Evolutionary conservation across 2,797 vertebrate species (phyloP), one percentile per base, ranked within the genome.

Genomic region (Myotis planiceps): DNA sequence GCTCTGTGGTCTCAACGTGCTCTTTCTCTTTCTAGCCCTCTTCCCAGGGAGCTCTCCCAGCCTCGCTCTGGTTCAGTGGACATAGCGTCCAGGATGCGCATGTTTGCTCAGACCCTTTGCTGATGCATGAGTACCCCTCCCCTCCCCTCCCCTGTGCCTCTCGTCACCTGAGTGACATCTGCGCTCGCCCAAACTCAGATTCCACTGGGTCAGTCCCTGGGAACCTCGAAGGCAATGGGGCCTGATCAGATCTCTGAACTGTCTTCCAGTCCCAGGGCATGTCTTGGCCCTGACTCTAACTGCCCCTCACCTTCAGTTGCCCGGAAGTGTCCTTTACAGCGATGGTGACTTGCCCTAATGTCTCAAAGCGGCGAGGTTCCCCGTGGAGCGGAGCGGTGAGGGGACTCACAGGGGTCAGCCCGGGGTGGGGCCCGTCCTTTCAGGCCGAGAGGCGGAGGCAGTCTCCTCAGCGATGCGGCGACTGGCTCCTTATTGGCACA

Each of bases 1-100:
- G 4, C 14, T 3, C 5, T 42, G 25, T 2, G 12, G 16, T 29
- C 18, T n/a, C 39, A 3, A 2, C 34, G 2, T 7, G 39, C 27
- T 29, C 29, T 25, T 65, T 14, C 13, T 60, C 66, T 16, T 14
- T 0, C 4, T 27, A 37, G 29, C 6, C 49, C 19, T 45, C 5
- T 23, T 47, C 12, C 3, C 1, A 71, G 51, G 9, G 1, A 27
- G 9, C 6, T 60, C 39, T 49, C 21, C 68, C 51, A 1, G 25
- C 39, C 47, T 51, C 16, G 2, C 12, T 13, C 14, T 53, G 3
- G 9, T 34, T 37, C 49, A 16, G 5, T 27, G 42, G 55, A 18
- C 19, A 27, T 3, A 49, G 29, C 29, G 34, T 79, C 3, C 19
- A 16, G 51, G 18, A 19, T 18, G 25, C 37, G 23, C 4, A 3